Percentiles rank a stretch among this genome's conserved stretches.
These are phyloP conservation scores for Ptilorrhoa leucosticta DNA, from an alignment of 2,113 vertebrate genomes.

Conservation along the genomic window DNA sequence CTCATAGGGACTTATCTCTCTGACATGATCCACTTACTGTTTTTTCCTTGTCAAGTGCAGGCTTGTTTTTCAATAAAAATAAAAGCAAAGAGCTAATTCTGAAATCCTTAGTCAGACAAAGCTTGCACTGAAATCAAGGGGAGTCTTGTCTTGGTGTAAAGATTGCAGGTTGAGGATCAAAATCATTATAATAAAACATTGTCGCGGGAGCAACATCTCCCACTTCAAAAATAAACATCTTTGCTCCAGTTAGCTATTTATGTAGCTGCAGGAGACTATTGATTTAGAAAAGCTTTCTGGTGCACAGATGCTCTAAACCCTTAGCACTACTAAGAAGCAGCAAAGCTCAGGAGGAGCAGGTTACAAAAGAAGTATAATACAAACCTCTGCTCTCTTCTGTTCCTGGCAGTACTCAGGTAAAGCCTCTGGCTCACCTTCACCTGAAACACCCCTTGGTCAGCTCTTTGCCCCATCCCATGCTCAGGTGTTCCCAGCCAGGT, in stretches of 20 bases:
- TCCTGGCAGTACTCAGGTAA: neutral
- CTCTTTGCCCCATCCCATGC: neutral
- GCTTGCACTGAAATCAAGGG: constrained; percentile 7
- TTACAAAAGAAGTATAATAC: neutral
- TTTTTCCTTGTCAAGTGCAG: neutral
- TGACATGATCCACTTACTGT: constrained; percentile 51
- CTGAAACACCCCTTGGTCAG: neutral
- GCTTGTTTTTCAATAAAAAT: constrained; percentile 48
- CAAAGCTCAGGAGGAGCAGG: neutral
- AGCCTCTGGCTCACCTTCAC: neutral
- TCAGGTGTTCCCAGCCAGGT: neutral
- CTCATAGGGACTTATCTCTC: neutral
- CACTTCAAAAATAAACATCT: constrained; percentile 49
- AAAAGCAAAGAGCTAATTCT: constrained; percentile 50
- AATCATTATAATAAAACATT: constrained; percentile 45
- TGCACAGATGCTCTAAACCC: neutral
- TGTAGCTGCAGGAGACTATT: constrained; percentile 41
- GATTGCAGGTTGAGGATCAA: constrained; percentile 43
- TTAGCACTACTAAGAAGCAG: neutral
- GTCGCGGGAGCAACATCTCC: constrained; percentile 33
- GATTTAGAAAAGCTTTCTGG: constrained; percentile 24
- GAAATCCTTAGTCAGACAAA: constrained; percentile 24
- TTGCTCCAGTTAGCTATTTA: constrained; percentile 50
- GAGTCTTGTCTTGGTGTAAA: constrained; percentile 7
- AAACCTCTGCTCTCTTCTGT: neutral